Percentiles rank a stretch among this genome's conserved stretches.
phyloP scores from a whole-genome alignment of 1,140 invertebrate genomes.

The Harlomillsia oculata region DNA sequence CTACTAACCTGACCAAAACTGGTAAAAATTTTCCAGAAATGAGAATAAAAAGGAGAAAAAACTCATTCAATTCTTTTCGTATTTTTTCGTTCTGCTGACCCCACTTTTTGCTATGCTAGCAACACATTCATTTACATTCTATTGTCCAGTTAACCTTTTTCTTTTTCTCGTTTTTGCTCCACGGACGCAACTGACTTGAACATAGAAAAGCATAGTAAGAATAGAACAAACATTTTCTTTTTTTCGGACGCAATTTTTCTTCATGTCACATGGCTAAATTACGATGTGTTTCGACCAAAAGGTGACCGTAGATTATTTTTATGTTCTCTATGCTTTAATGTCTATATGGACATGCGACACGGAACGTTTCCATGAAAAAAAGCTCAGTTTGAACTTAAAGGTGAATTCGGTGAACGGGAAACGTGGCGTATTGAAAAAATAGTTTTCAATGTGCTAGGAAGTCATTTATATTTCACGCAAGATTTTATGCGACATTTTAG shows the following conservation, averaged over 20 bases:
- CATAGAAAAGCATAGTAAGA: no score
- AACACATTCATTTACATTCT: no score
- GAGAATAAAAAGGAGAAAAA: neutral
- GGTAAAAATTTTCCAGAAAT: neutral
- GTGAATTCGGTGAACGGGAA: neutral
- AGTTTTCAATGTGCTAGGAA: constrained; percentile 17
- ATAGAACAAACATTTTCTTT: no score
- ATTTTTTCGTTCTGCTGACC: no score
- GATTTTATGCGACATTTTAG: constrained; percentile 20
- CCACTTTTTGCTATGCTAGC: neutral
- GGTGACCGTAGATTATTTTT: neutral
- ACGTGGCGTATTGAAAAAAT: neutral
- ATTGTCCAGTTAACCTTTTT: no score
- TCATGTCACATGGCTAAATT: neutral
- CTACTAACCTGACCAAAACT: neutral
- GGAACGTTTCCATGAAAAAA: neutral
- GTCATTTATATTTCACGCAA: constrained; percentile 31
- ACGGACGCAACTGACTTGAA: no score
- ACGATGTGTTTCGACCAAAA: neutral
- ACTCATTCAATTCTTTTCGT: no score
- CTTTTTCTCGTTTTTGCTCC: no score
- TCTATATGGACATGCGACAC: no score
- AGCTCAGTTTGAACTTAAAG: neutral
- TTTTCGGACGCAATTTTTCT: no score
- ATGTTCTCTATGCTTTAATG: neutral